Evolutionary conservation across 2,113 vertebrate genomes (phyloP).

Genomic region (Plestiodon gilberti): DNA sequence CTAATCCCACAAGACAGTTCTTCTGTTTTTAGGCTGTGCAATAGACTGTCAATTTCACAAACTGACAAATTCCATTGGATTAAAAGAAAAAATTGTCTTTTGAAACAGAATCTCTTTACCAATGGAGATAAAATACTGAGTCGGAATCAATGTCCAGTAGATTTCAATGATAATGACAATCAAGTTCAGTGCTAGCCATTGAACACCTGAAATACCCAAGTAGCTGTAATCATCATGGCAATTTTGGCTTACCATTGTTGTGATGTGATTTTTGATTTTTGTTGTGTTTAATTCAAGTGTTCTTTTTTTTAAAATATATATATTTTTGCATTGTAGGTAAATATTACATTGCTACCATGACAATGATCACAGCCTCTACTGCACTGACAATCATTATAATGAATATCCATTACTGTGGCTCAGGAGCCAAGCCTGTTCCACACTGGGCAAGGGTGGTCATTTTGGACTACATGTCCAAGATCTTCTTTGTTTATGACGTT

Average conservation of each 20-base stretch:
- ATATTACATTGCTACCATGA: constrained; percentile 99
- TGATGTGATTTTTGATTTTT: background rate
- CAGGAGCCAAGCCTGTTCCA: constrained; percentile 94
- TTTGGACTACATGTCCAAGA: constrained; percentile 95
- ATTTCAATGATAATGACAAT: background rate
- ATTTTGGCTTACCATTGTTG: background rate
- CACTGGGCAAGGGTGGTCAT: constrained; percentile 95
- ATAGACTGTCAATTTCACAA: background rate
- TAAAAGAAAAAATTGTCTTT: background rate
- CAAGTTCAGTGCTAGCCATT: too few relatives aligned
- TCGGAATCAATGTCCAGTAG: background rate
- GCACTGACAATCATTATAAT: constrained; percentile 97
- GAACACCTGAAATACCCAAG: too few relatives aligned
- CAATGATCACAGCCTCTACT: constrained; percentile 97
- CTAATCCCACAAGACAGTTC: background rate
- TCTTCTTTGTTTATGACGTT: constrained; percentile 94
- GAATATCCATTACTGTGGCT: constrained; percentile 97
- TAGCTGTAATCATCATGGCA: background rate
- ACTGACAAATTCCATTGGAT: background rate
- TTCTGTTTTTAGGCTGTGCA: too few relatives aligned
- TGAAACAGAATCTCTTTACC: background rate
- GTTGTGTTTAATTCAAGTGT: background rate
- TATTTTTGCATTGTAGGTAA: constrained; percentile 82
- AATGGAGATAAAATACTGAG: background rate
- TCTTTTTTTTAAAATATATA: background rate